Evolutionary conservation across 2,113 vertebrate species (phyloP), one percentile per base, ranked within the genome.

Genomic region (Trichechus manatus): DNA sequence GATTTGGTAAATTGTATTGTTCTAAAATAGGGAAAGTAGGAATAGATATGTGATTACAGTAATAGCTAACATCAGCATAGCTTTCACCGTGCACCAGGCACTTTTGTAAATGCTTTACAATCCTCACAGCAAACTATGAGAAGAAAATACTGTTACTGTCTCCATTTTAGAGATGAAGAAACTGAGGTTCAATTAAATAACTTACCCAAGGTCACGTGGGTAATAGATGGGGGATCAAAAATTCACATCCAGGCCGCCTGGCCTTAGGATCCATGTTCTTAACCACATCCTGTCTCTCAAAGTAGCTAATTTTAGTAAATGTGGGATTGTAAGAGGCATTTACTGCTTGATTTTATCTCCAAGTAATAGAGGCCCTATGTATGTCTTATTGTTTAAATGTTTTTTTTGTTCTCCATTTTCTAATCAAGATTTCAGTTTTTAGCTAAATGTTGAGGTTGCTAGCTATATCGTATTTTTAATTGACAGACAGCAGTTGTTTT

Each of bases 381-480:
- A 25, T 36, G 7, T 22, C n/a, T 70, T 78, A 68, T 61, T 66
- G 80, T 85, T 59, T n/a, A 59, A 87, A 91, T 90, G 66, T 87
- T 3, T 25, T 75, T 14, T 84, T 68, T 56, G 36, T 14, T 66
- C 39, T 53, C 11, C 17, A 19, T 89, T 90, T 77, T 74, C 59
- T 94, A 89, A 87, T 80, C 36, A 79, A 59, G 56, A 74, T 64
- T 93, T 88, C 63, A 87, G 31, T 68, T 87, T 78, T 42, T 31
- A 53, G n/a, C 53, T 89, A 63, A 91, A 87, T 85, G n/a, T 91
- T 93, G 47, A 79, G 31, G 29, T 78, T 78, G 39, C 44, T 87
- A 53, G 47, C 22, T 72, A 11, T 79, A 3, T 47, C 90, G 13
- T 78, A 29, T 70, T 87, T 80, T 91, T 93, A 88, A 77, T 81